Base-by-base conservation (phyloP, 2,888 invertebrate species). In the Altica lythri region DNA sequence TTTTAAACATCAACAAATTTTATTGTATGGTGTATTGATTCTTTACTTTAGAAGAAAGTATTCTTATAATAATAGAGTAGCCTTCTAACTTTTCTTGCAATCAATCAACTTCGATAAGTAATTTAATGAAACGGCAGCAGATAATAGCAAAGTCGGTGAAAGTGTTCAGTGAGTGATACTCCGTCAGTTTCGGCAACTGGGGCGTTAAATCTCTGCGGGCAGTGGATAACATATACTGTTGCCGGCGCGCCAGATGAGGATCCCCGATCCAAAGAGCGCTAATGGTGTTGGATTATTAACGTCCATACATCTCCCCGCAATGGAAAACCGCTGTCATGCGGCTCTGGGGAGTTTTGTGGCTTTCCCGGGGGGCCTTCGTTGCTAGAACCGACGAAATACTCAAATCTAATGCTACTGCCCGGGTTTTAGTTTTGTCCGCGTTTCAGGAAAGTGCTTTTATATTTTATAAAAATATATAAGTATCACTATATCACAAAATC, bases 251-350 rank as follows among this genome's bases (percentile, higher is more conserved):
- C 65, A 66, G 60, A 63, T 67, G 65, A 62, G 61, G 57, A 55
- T 57, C 45, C 57, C n/a, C 56, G 46, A 55, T 47, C 61, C 65
- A 63, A 63, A 68, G 67, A 69, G 70, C 71, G 70, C 68, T 76
- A 75, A 76, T 76, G 75, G 74, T 69, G 70, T 69, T 76, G 75
- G 76, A 76, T 76, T 76, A 76, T 76, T 75, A 76, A 72, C 72
- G 73, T 70, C 72, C 68, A 72, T 74, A 74, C 67, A 64, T 69
- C 67, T 65, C 69, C 58, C 64, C 62, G 67, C 74, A 72, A 75
- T 75, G 75, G 76, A 75, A 75, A 75, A 74, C 74, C 71, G 73
- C 69, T 74, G 75, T 76, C 75, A 68, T 68, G 64, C 53, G 66
- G 64, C 72, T 62, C 72, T 34, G 34, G 70, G 65, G 70, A 65